Percentiles rank a stretch among this genome's conserved stretches.
phyloP scores from a whole-genome alignment of 30 jellyfish, hydroid and myxozoan genomes.

The Hydractinia symbiolongicarpus region DNA sequence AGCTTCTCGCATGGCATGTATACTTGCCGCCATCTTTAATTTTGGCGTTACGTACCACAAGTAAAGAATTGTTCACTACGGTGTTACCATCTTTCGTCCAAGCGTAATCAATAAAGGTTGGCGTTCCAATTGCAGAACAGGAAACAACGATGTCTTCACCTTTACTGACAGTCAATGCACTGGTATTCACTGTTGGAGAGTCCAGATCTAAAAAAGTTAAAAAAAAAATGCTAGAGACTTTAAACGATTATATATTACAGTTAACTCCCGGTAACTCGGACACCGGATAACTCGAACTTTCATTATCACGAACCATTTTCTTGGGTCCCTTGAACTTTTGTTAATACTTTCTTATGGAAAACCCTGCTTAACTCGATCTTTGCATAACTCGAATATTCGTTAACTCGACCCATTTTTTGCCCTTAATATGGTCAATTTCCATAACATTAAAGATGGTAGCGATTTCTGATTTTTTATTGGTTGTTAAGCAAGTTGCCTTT shows the following conservation, averaged over 20 bases:
- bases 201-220: conserved; percentile 3
- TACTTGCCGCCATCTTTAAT: not conserved
- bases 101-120: not conserved
- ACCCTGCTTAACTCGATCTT: no score
- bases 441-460: no score
- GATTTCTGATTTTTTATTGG: no score
- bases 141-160: not conserved
- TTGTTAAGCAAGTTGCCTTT: no score
- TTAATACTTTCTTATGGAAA: no score
- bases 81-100: conserved; percentile 2
- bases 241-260: not conserved
- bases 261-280: no score
- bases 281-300: not conserved
- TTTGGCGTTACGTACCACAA: not conserved
- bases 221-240: not conserved
- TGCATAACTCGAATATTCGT: no score
- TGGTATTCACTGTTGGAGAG: not conserved
- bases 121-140: not conserved
- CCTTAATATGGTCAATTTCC: no score
- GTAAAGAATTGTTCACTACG: not conserved
- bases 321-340: no score
- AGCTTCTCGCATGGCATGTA: not conserved
- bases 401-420: no score
- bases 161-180: not conserved
- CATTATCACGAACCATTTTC: not conserved